Conservation (phyloP, 2,797 vertebrate genomes). For the Parauchenoglanis punctatus region DNA sequence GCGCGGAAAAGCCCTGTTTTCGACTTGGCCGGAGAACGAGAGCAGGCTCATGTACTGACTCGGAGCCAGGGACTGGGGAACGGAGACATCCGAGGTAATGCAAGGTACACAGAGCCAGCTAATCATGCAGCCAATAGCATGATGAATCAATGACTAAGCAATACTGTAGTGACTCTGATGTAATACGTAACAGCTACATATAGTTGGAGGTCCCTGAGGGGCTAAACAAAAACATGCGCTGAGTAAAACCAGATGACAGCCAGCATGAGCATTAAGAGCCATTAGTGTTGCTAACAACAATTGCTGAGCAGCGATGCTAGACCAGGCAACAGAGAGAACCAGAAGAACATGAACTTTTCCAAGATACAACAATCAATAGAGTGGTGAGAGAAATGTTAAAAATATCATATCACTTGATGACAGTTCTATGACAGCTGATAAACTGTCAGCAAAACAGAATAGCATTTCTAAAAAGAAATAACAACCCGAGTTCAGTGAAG, state of each 20-base stretch:
- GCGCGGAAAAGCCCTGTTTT: slow-evolving; percentile 36
- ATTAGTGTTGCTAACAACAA: slow-evolving; percentile 53
- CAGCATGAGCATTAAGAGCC: slow-evolving; percentile 46
- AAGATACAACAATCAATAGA: not conserved
- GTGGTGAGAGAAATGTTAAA: not conserved
- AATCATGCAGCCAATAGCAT: not conserved
- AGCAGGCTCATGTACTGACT: slow-evolving; percentile 6
- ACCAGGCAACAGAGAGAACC: slow-evolving; percentile 21
- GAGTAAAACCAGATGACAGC: slow-evolving; percentile 52
- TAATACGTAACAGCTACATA: slow-evolving; percentile 37
- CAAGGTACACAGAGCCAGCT: not conserved
- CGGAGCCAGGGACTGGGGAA: slow-evolving; percentile 29
- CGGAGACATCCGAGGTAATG: slow-evolving; percentile 31
- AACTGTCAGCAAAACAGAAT: not conserved
- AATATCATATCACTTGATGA: not conserved
- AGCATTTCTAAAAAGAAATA: not conserved
- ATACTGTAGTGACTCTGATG: slow-evolving; percentile 2
- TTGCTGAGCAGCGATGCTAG: slow-evolving; percentile 10
- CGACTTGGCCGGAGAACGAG: slow-evolving; percentile 36
- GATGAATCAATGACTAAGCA: slow-evolving; percentile 39
- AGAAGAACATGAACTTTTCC: slow-evolving; percentile 22
- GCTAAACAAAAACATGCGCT: slow-evolving; percentile 36
- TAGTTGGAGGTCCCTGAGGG: slow-evolving; percentile 45
- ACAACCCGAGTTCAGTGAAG: too few species aligned
- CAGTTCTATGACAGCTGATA: not conserved